Evolutionary conservation across 1,140 invertebrate genomes (phyloP).

Genomic region (Drosophila melanogaster): DNA sequence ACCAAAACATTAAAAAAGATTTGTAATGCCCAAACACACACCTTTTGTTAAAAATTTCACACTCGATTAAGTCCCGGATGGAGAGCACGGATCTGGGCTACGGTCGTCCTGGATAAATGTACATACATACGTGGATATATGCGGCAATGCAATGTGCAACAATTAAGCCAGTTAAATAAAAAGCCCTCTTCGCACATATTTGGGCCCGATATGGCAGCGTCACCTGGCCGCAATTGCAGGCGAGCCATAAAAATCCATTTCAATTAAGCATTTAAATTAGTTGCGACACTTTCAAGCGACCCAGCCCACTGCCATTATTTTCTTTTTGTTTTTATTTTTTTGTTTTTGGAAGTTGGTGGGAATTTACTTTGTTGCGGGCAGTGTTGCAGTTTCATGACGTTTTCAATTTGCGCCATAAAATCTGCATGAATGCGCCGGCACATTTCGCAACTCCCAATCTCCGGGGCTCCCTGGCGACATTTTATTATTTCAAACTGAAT

Average conservation of each 20-base stretch:
- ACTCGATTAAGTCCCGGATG: slow-evolving; percentile 65
- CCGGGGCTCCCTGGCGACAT: slow-evolving; percentile 29
- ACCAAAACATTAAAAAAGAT: slow-evolving; percentile 24
- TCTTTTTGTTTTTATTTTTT: neutral
- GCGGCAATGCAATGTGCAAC: slow-evolving; percentile 59
- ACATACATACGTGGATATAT: neutral
- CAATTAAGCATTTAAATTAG: slow-evolving; percentile 84
- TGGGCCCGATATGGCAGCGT: slow-evolving; percentile 50
- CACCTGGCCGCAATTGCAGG: slow-evolving; percentile 67
- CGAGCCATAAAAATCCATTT: slow-evolving; percentile 82
- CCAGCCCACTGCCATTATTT: slow-evolving; percentile 14
- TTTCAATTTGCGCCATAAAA: slow-evolving; percentile 83
- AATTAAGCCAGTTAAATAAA: slow-evolving; percentile 82
- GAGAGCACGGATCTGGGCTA: slow-evolving; percentile 9
- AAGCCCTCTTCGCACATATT: slow-evolving; percentile 77
- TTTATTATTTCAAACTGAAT: slow-evolving; percentile 73
- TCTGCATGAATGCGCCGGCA: slow-evolving; percentile 79
- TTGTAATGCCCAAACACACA: slow-evolving; percentile 24
- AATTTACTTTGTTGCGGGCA: slow-evolving; percentile 63
- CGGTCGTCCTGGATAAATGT: slow-evolving; percentile 2
- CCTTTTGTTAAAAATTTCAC: slow-evolving; percentile 58
- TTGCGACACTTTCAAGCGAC: slow-evolving; percentile 73
- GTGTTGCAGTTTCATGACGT: slow-evolving; percentile 70
- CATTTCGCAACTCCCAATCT: slow-evolving; percentile 23
- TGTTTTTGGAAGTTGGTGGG: neutral